Conservation (phyloP, 2,113 vertebrate genomes). For the Chlamydotis undulata region DNA sequence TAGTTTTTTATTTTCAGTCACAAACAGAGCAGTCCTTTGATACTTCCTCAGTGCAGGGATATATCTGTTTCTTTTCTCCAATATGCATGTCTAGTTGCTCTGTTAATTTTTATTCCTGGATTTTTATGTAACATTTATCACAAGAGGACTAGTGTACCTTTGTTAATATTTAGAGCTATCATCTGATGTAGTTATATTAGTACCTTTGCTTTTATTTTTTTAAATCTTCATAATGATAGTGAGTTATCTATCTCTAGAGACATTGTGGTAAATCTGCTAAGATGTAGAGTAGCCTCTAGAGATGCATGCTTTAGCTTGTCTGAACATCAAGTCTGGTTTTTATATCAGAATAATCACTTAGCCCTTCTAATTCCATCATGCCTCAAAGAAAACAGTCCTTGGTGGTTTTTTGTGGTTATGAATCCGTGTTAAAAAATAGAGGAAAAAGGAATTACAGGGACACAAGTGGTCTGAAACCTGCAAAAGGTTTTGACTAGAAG, state of each 20-base stretch:
- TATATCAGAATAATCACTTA: neutral
- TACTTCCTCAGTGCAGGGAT: neutral
- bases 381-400: neutral
- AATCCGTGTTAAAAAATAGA: neutral
- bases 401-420: fast-evolving
- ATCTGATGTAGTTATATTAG: neutral
- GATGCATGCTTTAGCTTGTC: neutral
- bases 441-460: neutral
- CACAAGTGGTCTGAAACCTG: neutral
- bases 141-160: neutral
- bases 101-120: neutral
- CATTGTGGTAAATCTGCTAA: neutral
- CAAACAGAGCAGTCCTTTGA: neutral
- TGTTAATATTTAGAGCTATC: neutral
- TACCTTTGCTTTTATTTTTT: neutral
- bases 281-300: neutral
- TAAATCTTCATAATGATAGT: neutral
- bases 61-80: neutral
- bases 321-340: neutral
- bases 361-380: neutral
- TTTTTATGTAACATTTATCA: neutral
- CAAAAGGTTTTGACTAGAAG: neutral
- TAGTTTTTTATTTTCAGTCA: neutral
- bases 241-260: neutral
- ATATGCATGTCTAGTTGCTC: neutral